Base-by-base conservation (phyloP, 2,113 vertebrate genomes). In the Gopherus flavomarginatus region DNA sequence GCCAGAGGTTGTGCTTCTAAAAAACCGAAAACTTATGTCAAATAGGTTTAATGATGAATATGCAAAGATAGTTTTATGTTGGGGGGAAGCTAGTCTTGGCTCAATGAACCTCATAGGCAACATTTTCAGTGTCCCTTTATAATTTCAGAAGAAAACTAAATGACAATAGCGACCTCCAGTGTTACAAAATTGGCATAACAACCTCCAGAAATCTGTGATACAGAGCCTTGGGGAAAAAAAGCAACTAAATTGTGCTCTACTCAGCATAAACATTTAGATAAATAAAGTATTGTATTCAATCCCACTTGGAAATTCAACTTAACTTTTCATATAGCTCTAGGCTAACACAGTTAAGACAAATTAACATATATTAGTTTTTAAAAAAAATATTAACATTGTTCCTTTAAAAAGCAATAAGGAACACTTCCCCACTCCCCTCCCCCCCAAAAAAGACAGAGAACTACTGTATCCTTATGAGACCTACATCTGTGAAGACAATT, bases 401-500 rank as follows among this genome's bases (percentile, higher is more conserved):
- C 65, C 17, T 69, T 69, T 38, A 69, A 35, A 65, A 65, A 38
- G 5, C 17, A 69, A 38, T n/a, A 19, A 21, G 35, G 35, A 69
- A 38, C 17, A 91, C 62, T 50, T 53, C 94, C 94, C 59, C 29
- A 1, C 1, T 1, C 2, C 9, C 19, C 10, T 2, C 12, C 9
- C 89, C 87, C 92, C 3, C 42, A 90, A 95, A n/a, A 69, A n/a
- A 95, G 2, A 92, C 78, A 87, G 92, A 97, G 96, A 50, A 79
- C 92, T 90, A 93, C 96, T 96, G 91, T 97, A 59, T 75, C 93
- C 94, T 97, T 92, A 93, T 96, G 94, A 92, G 92, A 83, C 87
- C 92, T 93, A 92, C 96, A 96, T 97, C 96, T 97, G 96, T 96
- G 95, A 86, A 91, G 96, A 97, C 95, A 97, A 97, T 97, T 95